These are phyloP conservation scores for Schizotus pectinicornis DNA, from an alignment of 2,888 invertebrate species.

Conservation along the genomic window DNA sequence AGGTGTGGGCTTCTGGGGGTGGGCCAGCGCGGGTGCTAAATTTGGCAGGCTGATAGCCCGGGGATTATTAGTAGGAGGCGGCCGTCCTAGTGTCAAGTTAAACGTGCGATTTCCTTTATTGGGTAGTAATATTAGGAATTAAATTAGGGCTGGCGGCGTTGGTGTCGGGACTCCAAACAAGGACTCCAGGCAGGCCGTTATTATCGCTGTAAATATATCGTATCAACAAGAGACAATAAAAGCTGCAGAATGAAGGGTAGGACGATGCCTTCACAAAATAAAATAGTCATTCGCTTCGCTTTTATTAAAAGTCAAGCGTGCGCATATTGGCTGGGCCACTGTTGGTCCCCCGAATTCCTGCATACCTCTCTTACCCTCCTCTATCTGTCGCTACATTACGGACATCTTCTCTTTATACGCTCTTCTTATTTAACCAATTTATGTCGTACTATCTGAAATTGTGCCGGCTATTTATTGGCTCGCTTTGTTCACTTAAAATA, in stretches of 20 bases:
- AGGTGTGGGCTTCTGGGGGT: too few species aligned
- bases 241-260: conserved; percentile 34
- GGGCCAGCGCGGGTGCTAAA: too few species aligned
- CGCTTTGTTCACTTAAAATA: conserved; percentile 33
- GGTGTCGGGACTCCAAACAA: neutral
- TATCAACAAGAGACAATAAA: conserved; percentile 45
- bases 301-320: conserved; percentile 58
- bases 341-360: conserved; percentile 43
- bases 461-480: conserved; percentile 34
- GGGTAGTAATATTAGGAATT: too few species aligned
- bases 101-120: too few species aligned
- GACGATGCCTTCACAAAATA: conserved; percentile 44
- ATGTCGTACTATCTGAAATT: conserved; percentile 41
- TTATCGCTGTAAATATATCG: conserved; percentile 34
- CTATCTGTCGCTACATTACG: conserved; percentile 37
- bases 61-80: too few species aligned
- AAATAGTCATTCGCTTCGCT: conserved; percentile 55
- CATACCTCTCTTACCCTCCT: conserved; percentile 30
- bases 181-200: conserved; percentile 9
- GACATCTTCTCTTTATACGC: conserved; percentile 46
- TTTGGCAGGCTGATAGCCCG: too few species aligned
- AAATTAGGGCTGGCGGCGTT: too few species aligned
- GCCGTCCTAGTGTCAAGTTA: too few species aligned
- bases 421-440: conserved; percentile 49
- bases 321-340: conserved; percentile 48